Base-by-base conservation (phyloP, 2,888 invertebrate species). In the Leucania comma region DNA sequence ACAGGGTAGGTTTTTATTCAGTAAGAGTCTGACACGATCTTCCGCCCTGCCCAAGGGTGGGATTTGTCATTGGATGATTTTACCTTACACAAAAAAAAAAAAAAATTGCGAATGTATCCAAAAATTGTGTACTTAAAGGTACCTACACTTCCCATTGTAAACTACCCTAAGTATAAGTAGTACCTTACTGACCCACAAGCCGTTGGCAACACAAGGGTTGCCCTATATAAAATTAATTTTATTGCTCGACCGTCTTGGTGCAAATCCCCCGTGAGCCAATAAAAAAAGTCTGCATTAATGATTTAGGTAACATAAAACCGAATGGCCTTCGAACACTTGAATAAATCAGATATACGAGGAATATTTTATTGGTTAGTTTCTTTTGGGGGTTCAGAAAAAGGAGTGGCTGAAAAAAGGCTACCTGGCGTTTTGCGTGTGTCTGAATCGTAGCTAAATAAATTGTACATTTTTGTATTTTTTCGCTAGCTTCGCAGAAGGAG, bases 211-310 rank as follows among this genome's bases (percentile, higher is more conserved):
- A 73, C 63, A 64, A 75, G 66, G 68, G 71, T 61, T 72, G 29
- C 54, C 35, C 68, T 64, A 81, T 68, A 75, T 74, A 68, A 68
- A 62, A 82, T 82, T 82, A 75, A 78, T 78, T 82, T 82, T 73
- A 82, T 81, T 64, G 50, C 82, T 48, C 58, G 3, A 38, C 68
- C 58, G 65, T 59, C 67, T 72, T 63, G 70, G 75, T 71, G 67
- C 58, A 68, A 84, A 84, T 63, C 69, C 72, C 62, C 38, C 29
- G 72, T 56, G 69, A 57, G 35, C 53, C 70, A 57, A 72, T 71
- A 81, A 83, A 84, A 83, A 85, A 83, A 85, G 35, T 74, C 29
- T 58, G 58, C 75, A 75, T 84, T 78, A 84, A 76, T 84, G 80
- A 81, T 86, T 81, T 57, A 80, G 69, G 42, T 61, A 68, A 75